Conservation (phyloP, 64 coral and sea anemone species). For the Astreopora myriophthalma region DNA sequence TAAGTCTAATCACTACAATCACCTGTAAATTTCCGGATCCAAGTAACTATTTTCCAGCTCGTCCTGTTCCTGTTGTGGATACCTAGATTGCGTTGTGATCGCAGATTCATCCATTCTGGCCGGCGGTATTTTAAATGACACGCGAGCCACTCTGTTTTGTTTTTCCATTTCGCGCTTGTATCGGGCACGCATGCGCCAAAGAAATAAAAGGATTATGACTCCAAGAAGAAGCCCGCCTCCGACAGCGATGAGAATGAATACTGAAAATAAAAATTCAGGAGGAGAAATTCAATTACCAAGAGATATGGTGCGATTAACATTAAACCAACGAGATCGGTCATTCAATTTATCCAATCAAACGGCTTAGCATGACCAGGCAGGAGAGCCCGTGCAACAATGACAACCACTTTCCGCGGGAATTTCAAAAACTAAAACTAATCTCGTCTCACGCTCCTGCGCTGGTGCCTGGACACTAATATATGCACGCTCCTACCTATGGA, state of each 20-base stretch:
- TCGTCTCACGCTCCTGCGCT: too few relatives aligned
- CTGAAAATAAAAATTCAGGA: neutral
- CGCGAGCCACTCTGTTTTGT: neutral
- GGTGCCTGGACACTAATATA: too few relatives aligned
- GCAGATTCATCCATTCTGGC: neutral
- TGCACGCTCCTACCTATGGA: too few relatives aligned
- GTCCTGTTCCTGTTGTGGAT: neutral
- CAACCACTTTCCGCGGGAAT: too few relatives aligned
- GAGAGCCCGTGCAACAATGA: too few relatives aligned
- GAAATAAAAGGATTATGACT: neutral
- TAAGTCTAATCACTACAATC: too few relatives aligned
- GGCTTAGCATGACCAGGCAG: too few relatives aligned
- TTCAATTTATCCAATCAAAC: too few relatives aligned
- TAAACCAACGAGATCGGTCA: too few relatives aligned
- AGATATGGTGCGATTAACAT: too few relatives aligned
- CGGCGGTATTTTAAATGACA: conserved; percentile 11
- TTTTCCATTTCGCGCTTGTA: neutral
- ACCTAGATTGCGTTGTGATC: neutral
- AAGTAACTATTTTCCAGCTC: neutral
- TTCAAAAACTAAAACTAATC: too few relatives aligned
- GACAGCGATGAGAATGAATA: conserved; percentile 15
- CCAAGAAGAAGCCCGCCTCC: neutral
- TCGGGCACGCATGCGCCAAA: neutral
- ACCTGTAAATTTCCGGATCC: conserved; percentile 41
- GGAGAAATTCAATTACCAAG: too few relatives aligned